Percentiles rank a stretch among this genome's conserved stretches.
Evolutionary conservation across 2,113 vertebrate species (phyloP).

Genomic region (Oriolus oriolus): DNA sequence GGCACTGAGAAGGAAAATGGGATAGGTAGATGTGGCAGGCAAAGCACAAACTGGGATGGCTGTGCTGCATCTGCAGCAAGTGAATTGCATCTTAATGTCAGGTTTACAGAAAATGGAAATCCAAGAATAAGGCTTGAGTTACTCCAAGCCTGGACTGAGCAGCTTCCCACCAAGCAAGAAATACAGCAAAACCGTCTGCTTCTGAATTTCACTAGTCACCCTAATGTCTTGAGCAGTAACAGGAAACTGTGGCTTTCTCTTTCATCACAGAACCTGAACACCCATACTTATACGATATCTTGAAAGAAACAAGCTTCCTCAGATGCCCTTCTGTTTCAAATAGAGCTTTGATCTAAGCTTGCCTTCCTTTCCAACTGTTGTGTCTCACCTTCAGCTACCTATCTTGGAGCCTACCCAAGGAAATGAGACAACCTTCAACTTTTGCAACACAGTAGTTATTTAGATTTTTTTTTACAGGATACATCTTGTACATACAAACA

Average conservation of each 20-base stretch:
- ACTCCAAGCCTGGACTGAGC: not conserved
- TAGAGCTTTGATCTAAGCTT: not conserved
- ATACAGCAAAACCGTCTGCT: not conserved
- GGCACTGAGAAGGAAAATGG: not conserved
- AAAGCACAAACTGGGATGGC: not conserved
- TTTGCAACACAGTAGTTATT: not conserved
- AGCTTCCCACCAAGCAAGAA: not conserved
- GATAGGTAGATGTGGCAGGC: not conserved
- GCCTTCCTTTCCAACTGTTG: not conserved
- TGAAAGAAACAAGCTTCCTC: not conserved
- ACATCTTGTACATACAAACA: not conserved
- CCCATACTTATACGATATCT: accelerated
- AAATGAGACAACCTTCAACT: not conserved
- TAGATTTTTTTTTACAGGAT: not conserved
- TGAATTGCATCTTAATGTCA: not conserved
- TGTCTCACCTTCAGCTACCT: not conserved
- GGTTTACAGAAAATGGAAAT: not conserved
- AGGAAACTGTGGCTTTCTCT: not conserved
- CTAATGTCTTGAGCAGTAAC: not conserved
- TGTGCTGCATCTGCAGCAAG: not conserved
- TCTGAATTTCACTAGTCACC: not conserved
- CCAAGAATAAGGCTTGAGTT: not conserved
- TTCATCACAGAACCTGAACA: not conserved
- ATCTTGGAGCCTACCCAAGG: not conserved
- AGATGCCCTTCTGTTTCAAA: not conserved